Evolutionary conservation across 2,797 vertebrate genomes (phyloP).

Genomic region (Hozukius guyotensis): DNA sequence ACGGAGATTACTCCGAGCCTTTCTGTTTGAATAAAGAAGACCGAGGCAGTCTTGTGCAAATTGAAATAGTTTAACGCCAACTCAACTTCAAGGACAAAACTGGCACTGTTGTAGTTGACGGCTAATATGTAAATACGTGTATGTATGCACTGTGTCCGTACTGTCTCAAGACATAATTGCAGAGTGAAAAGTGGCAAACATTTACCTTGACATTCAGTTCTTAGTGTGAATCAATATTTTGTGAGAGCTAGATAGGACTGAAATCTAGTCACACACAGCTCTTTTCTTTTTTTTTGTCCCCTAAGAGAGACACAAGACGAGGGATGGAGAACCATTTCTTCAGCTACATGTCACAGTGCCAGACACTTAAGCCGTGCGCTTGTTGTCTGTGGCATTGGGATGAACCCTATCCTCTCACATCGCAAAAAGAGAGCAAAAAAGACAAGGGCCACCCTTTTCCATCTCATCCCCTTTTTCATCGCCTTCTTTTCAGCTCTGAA

Average conservation of each 20-base stretch:
- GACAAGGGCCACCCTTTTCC: conserved; percentile 54
- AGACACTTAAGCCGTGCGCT: conserved; percentile 68
- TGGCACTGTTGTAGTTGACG: conserved; percentile 9
- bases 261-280: conserved; percentile 43
- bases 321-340: conserved; percentile 67
- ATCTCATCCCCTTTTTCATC: conserved; percentile 60
- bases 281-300: conserved; percentile 11
- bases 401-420: conserved; percentile 60
- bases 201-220: conserved; percentile 57
- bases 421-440: conserved; percentile 35
- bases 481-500: conserved; percentile 50
- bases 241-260: conserved; percentile 9
- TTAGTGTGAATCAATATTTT: conserved; percentile 55
- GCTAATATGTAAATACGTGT: conserved; percentile 46
- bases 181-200: conserved; percentile 49
- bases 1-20: conserved; percentile 62
- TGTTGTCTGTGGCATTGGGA: conserved; percentile 61
- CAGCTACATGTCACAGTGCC: conserved; percentile 67
- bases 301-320: conserved; percentile 46
- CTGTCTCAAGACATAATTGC: conserved; percentile 54
- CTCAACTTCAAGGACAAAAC: conserved; percentile 68
- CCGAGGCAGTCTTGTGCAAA: conserved; percentile 73
- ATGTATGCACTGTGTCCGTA: conserved; percentile 25
- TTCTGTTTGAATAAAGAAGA: conserved; percentile 75
- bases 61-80: conserved; percentile 69